These are phyloP conservation scores for Ostrea denselamellosa DNA, from an alignment of 1,140 invertebrate genomes.

Conservation along the genomic window DNA sequence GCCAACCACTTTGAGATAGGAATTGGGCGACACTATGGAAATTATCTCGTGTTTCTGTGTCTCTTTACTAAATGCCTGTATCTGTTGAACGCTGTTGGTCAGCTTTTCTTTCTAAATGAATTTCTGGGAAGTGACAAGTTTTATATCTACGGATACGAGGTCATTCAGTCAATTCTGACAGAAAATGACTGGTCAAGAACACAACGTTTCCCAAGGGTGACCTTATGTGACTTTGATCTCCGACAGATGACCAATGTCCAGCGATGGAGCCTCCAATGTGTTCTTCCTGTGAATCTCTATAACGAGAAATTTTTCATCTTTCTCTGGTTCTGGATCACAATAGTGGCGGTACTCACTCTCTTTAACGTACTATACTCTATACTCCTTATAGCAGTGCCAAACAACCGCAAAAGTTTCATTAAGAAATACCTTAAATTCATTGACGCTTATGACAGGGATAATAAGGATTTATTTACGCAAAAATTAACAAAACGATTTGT, in stretches of 20 bases:
- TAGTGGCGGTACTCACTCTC: constrained; percentile 75
- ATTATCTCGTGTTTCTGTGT: constrained; percentile 79
- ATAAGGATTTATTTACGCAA: constrained; percentile 59
- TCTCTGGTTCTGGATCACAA: constrained; percentile 71
- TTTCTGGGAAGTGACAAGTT: constrained; percentile 79
- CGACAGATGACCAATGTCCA: constrained; percentile 77
- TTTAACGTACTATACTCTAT: constrained; percentile 74
- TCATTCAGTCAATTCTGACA: constrained; percentile 76
- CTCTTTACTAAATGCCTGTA: constrained; percentile 71
- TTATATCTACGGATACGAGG: constrained; percentile 79
- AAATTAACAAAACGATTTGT: constrained; percentile 68
- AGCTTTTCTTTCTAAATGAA: constrained; percentile 80
- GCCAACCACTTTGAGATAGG: constrained; percentile 62
- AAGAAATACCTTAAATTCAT: constrained; percentile 77
- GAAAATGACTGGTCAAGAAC: constrained; percentile 75
- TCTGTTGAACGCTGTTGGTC: constrained; percentile 65
- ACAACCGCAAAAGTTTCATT: constrained; percentile 71
- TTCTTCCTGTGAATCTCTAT: constrained; percentile 81
- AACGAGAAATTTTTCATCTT: constrained; percentile 81
- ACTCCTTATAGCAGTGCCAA: constrained; percentile 65
- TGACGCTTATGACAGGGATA: constrained; percentile 60
- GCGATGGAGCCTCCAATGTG: constrained; percentile 78
- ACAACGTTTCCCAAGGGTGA: constrained; percentile 79
- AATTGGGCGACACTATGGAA: constrained; percentile 78
- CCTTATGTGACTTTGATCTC: constrained; percentile 80